A percentile compares a stretch with the other conserved stretches of the same genome.
Evolutionary conservation across 1,140 invertebrate species (phyloP).

Genomic region (Venustaconcha ellipsiformis): DNA sequence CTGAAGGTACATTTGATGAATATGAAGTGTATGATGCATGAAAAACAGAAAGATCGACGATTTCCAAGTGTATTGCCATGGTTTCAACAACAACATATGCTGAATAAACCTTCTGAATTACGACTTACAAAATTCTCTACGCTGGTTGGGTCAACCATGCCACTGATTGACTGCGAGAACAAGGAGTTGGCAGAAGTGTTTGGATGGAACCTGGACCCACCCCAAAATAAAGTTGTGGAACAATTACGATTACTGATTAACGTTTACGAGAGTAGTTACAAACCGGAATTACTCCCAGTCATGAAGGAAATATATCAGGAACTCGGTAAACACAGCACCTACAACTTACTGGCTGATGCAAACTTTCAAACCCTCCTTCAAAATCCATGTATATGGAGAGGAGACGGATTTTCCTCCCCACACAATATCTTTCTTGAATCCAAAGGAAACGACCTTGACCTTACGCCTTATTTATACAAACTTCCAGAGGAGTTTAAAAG

Average conservation of each 20-base stretch:
- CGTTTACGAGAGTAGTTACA: not conserved
- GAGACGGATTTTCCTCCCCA: constrained; percentile 1
- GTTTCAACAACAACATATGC: not conserved
- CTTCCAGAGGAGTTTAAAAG: constrained; percentile 10
- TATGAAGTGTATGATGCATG: constrained; percentile 1
- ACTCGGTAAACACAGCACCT: not conserved
- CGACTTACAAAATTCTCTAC: not conserved
- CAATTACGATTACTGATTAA: constrained; percentile 3
- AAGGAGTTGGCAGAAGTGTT: constrained; percentile 3
- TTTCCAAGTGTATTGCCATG: constrained; percentile 6
- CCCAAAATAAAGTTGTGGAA: not conserved
- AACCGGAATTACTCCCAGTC: not conserved
- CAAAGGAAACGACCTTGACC: not conserved
- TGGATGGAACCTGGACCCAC: constrained; percentile 7
- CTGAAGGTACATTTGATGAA: not conserved
- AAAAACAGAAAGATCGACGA: not conserved
- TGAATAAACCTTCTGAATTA: constrained; percentile 7
- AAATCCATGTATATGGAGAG: constrained; percentile 2
- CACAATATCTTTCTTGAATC: not conserved
- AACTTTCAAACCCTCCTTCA: not conserved
- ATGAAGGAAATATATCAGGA: constrained; percentile 10
- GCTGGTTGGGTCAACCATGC: constrained; percentile 8
- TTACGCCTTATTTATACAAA: constrained; percentile 5
- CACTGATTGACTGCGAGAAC: not conserved
- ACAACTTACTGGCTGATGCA: not conserved